These are phyloP conservation scores for Euthynnus affinis DNA, from an alignment of 2,797 vertebrate species.

Conservation along the genomic window DNA sequence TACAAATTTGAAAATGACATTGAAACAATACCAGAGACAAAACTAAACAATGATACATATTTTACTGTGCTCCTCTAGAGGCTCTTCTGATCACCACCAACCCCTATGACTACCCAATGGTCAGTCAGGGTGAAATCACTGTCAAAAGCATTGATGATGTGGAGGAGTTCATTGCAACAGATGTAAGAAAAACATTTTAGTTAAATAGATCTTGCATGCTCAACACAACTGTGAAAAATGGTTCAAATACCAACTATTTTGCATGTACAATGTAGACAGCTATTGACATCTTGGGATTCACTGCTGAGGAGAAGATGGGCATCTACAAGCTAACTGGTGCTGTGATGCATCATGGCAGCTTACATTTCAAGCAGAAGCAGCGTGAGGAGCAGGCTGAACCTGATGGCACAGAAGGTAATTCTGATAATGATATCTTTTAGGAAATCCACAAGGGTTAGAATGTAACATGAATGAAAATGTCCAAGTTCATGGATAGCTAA, in stretches of 20 bases:
- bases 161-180: slow-evolving; percentile 91
- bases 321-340: slow-evolving; percentile 90
- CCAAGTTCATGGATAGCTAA: too few species aligned
- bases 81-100: slow-evolving; percentile 92
- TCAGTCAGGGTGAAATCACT: slow-evolving; percentile 91
- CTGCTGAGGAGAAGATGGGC: slow-evolving; percentile 82
- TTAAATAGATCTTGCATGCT: neutral
- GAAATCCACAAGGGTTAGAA: too few species aligned
- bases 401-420: slow-evolving; percentile 88
- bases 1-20: neutral
- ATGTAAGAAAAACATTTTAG: slow-evolving; percentile 82
- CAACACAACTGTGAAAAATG: too few species aligned
- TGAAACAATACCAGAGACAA: neutral
- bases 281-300: slow-evolving; percentile 89
- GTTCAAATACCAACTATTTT: neutral
- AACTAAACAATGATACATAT: rapidly evolving
- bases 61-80: slow-evolving; percentile 76
- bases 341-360: slow-evolving; percentile 89
- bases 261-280: slow-evolving; percentile 78
- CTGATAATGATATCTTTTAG: neutral
- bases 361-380: slow-evolving; percentile 92
- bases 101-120: slow-evolving; percentile 89
- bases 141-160: slow-evolving; percentile 91
- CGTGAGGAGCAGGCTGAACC: slow-evolving; percentile 90
- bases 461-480: neutral